Evolutionary conservation across 2,888 invertebrate species (phyloP).

Genomic region (Parthenolecanium corni): DNA sequence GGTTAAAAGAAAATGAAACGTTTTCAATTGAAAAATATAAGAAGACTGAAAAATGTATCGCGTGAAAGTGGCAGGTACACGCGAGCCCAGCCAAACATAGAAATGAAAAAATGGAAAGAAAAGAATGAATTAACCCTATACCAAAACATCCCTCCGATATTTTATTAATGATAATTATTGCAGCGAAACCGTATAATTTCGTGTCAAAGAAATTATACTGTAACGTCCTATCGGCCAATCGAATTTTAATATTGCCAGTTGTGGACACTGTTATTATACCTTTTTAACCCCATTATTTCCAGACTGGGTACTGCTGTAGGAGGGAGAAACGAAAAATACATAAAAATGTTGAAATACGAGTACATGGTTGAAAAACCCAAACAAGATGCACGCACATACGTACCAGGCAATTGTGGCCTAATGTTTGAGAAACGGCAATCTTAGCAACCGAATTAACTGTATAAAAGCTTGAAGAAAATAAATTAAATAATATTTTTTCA

Average conservation of each 20-base stretch:
- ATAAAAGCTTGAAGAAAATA: no score
- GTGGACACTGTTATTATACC: constrained; percentile 24
- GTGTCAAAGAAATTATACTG: constrained; percentile 26
- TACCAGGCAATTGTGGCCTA: no score
- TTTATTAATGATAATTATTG: constrained; percentile 25
- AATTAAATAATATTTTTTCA: no score
- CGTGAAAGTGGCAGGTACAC: constrained; percentile 20
- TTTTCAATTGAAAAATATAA: not conserved
- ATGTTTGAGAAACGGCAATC: no score
- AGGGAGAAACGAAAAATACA: no score
- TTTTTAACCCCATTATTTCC: constrained; percentile 25
- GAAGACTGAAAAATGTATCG: constrained; percentile 9
- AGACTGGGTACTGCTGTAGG: not conserved
- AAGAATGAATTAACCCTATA: not conserved
- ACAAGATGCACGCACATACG: no score
- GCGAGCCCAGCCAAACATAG: constrained; percentile 7
- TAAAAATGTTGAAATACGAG: no score
- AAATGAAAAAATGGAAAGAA: no score
- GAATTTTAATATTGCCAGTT: constrained; percentile 20
- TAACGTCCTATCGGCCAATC: constrained; percentile 17
- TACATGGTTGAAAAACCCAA: no score
- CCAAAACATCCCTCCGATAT: constrained; percentile 20
- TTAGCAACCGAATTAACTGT: no score
- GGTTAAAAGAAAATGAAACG: no score
- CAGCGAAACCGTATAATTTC: constrained; percentile 24